Conservation (phyloP, 2,797 vertebrate species). For the Potorous gilbertii region DNA sequence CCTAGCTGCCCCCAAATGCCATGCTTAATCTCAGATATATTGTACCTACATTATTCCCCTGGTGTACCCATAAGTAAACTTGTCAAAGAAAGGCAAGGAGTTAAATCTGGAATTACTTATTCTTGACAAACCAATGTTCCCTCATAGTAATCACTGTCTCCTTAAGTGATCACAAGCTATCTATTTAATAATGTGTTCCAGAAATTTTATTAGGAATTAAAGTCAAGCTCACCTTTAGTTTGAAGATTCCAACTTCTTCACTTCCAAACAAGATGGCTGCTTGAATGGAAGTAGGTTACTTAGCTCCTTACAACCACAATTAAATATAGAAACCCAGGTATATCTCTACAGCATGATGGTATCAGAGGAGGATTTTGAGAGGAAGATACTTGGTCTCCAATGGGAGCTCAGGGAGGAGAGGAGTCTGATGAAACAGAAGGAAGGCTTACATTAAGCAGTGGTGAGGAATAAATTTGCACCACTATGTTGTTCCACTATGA, state of each 20-base stretch:
- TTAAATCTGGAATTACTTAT: neutral
- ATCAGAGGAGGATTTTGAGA: too few species aligned
- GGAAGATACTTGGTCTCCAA: too few species aligned
- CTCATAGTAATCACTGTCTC: neutral
- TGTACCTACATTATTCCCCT: neutral
- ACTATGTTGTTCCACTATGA: too few species aligned
- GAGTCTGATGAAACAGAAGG: too few species aligned
- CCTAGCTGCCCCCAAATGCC: neutral
- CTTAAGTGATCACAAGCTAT: neutral
- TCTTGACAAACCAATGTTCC: neutral
- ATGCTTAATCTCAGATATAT: too few species aligned
- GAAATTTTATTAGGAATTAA: neutral
- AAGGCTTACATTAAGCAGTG: too few species aligned
- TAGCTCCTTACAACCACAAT: neutral
- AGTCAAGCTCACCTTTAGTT: neutral
- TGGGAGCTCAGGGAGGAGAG: too few species aligned
- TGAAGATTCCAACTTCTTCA: neutral
- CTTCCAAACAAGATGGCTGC: neutral
- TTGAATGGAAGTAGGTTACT: neutral
- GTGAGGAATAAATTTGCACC: too few species aligned
- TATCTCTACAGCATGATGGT: too few species aligned
- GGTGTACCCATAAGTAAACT: neutral
- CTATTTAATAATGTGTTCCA: neutral
- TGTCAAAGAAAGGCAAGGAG: neutral
- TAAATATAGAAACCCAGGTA: neutral